Evolutionary conservation across 2,797 vertebrate genomes (phyloP).

Genomic region (Mus caroli): DNA sequence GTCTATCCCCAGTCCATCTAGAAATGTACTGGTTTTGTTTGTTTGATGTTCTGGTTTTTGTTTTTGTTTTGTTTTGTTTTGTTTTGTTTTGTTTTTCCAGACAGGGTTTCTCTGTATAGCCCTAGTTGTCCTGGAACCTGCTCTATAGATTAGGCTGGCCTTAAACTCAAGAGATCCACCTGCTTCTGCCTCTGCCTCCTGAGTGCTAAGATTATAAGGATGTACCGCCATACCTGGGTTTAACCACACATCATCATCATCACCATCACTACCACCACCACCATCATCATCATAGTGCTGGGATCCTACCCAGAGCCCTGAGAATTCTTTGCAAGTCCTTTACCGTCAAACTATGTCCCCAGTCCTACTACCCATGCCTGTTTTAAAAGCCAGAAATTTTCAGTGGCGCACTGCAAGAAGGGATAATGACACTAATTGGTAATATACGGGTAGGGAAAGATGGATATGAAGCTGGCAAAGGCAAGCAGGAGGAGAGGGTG

Average conservation of each 20-base stretch:
- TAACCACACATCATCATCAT: neutral
- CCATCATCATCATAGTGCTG: no score
- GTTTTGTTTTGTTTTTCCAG: neutral
- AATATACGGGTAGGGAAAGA: neutral
- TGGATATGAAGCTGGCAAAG: neutral
- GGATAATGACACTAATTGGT: neutral
- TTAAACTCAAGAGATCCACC: neutral
- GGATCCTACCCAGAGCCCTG: neutral
- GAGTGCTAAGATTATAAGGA: neutral
- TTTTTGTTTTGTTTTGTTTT: neutral
- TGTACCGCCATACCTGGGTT: no score
- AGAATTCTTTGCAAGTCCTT: neutral
- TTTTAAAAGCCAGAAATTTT: neutral
- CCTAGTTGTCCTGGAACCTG: neutral
- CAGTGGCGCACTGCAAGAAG: neutral
- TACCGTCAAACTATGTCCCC: neutral
- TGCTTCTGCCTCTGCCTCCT: neutral
- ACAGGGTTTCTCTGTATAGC: neutral
- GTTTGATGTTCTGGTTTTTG: neutral
- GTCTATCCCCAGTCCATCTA: neutral
- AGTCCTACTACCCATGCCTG: neutral
- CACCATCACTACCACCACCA: no score
- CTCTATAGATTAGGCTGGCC: neutral
- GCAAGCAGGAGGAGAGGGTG: neutral
- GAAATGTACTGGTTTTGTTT: neutral